phyloP scores from a whole-genome alignment of 2,113 vertebrate genomes.

The Dipodomys merriami region DNA sequence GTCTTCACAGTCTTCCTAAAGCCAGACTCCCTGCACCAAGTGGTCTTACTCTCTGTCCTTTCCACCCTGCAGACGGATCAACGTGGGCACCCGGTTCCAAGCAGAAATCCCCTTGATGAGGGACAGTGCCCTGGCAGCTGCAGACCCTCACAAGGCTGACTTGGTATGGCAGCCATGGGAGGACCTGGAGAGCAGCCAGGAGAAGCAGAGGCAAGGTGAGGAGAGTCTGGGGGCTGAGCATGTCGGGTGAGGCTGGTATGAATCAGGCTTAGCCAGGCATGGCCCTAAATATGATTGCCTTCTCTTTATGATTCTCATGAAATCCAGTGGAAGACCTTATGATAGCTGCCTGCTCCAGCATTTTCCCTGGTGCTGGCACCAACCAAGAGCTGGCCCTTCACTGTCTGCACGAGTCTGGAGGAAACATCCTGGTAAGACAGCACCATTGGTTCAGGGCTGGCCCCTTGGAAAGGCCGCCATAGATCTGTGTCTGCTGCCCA shows the following conservation, averaged over 20 bases:
- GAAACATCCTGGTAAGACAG: constrained; percentile 95
- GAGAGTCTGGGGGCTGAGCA: background rate
- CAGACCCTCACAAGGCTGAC: constrained; percentile 92
- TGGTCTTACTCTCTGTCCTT: constrained; percentile 4
- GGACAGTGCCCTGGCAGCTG: constrained; percentile 88
- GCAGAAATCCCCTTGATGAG: constrained; percentile 94
- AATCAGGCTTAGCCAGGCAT: too few species aligned
- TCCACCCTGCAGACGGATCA: constrained; percentile 91
- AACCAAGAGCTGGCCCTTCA: constrained; percentile 98
- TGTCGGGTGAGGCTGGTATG: background rate
- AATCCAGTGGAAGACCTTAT: constrained; percentile 93
- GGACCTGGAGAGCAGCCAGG: constrained; percentile 86
- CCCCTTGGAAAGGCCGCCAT: background rate
- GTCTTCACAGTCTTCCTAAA: background rate
- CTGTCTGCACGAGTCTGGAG: constrained; percentile 93
- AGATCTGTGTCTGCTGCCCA: background rate
- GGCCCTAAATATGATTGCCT: background rate
- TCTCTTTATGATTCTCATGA: background rate
- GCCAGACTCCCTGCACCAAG: background rate
- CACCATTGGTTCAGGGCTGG: background rate
- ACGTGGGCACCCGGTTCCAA: constrained; percentile 96
- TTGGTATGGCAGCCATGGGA: constrained; percentile 93
- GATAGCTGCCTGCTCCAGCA: constrained; percentile 96
- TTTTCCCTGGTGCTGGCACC: constrained; percentile 94
- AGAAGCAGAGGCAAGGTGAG: constrained; percentile 91